These are phyloP conservation scores for Adelognathus sp. DNA, from an alignment of 2,888 invertebrate species.

Conservation along the genomic window DNA sequence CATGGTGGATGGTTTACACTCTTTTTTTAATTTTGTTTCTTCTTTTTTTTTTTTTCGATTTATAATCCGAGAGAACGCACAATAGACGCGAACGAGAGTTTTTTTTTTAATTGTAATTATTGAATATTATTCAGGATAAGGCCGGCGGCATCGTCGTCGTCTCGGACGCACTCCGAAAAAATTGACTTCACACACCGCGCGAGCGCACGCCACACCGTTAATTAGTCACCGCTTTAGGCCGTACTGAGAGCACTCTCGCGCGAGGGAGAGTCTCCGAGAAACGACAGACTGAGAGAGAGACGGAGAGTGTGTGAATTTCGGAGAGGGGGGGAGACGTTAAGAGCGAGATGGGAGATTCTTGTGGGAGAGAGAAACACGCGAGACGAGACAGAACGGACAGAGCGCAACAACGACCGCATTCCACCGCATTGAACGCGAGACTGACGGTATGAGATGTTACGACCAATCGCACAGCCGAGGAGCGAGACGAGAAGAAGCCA, in stretches of 20 bases:
- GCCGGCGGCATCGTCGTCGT: conserved; percentile 56
- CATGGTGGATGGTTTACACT: too few species aligned
- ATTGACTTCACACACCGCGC: neutral
- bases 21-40: too few species aligned
- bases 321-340: neutral
- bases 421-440: conserved; percentile 72
- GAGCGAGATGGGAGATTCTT: conserved; percentile 4
- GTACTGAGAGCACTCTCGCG: conserved; percentile 6
- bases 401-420: conserved; percentile 69
- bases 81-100: conserved; percentile 36
- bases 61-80: conserved; percentile 8
- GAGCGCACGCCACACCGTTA: conserved; percentile 32
- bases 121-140: too few species aligned
- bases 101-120: too few species aligned
- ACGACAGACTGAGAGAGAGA: conserved; percentile 5
- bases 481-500: too few species aligned
- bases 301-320: neutral
- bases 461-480: too few species aligned
- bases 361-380: conserved; percentile 24
- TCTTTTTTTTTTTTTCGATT: conserved; percentile 64
- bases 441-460: conserved; percentile 64
- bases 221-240: conserved; percentile 48
- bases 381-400: conserved; percentile 38
- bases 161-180: conserved; percentile 2
- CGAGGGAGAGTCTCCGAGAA: neutral